Evolutionary conservation across 2,797 vertebrate species (phyloP).

Genomic region (Botia kubotai): DNA sequence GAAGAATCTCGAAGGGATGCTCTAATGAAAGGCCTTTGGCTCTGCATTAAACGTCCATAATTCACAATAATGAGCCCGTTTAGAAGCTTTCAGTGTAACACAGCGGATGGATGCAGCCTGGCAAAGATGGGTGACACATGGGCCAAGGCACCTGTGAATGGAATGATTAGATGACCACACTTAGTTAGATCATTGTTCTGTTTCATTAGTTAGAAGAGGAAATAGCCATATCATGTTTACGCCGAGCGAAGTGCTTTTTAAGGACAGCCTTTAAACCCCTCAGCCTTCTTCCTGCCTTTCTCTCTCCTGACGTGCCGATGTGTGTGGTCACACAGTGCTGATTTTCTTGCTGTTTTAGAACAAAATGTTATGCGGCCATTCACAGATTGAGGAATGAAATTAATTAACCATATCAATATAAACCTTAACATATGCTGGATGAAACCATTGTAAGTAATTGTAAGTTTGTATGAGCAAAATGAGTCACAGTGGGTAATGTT

Average conservation of each 20-base stretch:
- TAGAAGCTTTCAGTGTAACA: constrained; percentile 64
- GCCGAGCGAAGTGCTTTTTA: constrained; percentile 1
- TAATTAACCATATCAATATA: not conserved
- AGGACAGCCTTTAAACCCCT: not conserved
- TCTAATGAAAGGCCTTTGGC: constrained; percentile 63
- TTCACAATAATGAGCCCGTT: constrained; percentile 63
- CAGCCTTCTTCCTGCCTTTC: not conserved
- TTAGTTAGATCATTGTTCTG: constrained; percentile 64
- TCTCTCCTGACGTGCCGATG: not conserved
- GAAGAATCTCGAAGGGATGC: constrained; percentile 48
- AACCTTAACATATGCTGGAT: not conserved
- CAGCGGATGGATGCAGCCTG: constrained; percentile 66
- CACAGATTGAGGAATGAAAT: not conserved
- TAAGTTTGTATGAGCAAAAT: not conserved
- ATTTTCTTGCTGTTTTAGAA: not conserved
- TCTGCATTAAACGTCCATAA: constrained; percentile 62
- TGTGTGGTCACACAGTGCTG: not conserved
- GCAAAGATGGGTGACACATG: constrained; percentile 57
- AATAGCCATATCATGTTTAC: not conserved
- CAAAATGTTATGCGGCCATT: not conserved
- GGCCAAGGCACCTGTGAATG: constrained; percentile 70
- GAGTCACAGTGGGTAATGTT: not conserved
- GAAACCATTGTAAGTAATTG: not conserved
- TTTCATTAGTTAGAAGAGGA: constrained; percentile 27
- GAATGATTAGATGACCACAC: constrained; percentile 69